Conservation (phyloP, 2,797 vertebrate species). For the Sorex maritimensis region DNA sequence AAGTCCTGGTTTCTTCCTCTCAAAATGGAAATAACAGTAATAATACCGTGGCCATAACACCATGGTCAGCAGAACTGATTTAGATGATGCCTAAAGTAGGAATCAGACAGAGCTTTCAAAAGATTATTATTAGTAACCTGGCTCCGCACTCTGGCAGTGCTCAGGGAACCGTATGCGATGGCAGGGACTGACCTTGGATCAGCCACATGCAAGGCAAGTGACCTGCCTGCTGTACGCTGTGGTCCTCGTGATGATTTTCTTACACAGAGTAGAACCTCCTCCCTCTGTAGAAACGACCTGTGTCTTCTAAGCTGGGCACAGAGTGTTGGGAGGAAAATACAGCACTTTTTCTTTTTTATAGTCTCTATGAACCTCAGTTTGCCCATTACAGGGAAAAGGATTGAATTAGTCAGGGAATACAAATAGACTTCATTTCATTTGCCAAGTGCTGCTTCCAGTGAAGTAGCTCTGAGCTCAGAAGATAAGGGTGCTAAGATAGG, state of each 20-base stretch:
- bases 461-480: slow-evolving; percentile 29
- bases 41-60: not conserved
- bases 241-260: not conserved
- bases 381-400: slow-evolving; percentile 41
- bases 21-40: slow-evolving; percentile 1
- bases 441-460: not conserved
- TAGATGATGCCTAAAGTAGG: slow-evolving; percentile 26
- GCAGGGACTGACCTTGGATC: no score
- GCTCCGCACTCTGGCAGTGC: no score
- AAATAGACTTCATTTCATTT: slow-evolving; percentile 40
- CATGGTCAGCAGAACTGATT: not conserved
- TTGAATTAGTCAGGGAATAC: slow-evolving; percentile 47
- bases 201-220: no score
- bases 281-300: not conserved
- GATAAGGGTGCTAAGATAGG: not conserved
- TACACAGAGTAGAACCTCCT: not conserved
- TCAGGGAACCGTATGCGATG: no score
- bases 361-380: slow-evolving; percentile 12
- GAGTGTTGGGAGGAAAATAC: not conserved
- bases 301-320: not conserved
- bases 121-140: no score
- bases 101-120: no score
- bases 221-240: not conserved
- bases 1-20: slow-evolving; percentile 33
- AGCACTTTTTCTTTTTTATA: not conserved